Evolutionary conservation across 2,888 invertebrate species (phyloP), one percentile per base, ranked within the genome.

Genomic region (Acrocyrtus sp.): DNA sequence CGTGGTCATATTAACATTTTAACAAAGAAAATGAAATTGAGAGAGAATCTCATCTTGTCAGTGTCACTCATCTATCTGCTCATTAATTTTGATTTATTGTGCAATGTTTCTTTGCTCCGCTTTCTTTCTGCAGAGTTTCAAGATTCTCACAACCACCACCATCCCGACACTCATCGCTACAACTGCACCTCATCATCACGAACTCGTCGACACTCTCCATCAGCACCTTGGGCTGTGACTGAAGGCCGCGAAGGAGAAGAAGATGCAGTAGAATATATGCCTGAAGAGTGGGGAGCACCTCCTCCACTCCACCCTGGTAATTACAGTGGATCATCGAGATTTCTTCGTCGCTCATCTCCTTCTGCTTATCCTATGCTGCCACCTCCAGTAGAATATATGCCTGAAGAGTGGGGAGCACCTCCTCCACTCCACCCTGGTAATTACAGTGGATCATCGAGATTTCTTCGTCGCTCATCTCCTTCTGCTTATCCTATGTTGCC

Each of bases 51-150:
- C 51, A 22, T 26, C 22, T 51, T 51, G 51, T 51, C 51, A 51
- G 6, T 22, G 26, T n/a, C 10, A 26, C 26, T 26, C 50, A 15
- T 51, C 17, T 26, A 22, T 50, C 22, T 45, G 47, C 47, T 45
- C 15, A 45, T 45, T 17, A 17, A 45, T 5, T 17, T 45, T n/a
- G 12, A 45, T n/a, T 5, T 45, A 5, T 10, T 45, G n/a, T n/a
- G n/a, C n/a, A n/a, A n/a, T n/a, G n/a, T n/a, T n/a, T n/a, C n/a
- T n/a, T n/a, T n/a, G n/a, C n/a, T n/a, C n/a, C n/a, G n/a, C n/a
- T n/a, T n/a, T n/a, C n/a, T n/a, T n/a, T n/a, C 5, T 45, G 8
- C 19, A 63, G 63, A 63, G 12, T 63, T 63, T 50, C 63, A 53
- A 15, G 63, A 48, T 12, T n/a, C 43, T 21, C n/a, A 53, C 51